These are phyloP conservation scores for Machimus rusticus DNA, from an alignment of 2,888 invertebrate genomes.

Conservation along the genomic window DNA sequence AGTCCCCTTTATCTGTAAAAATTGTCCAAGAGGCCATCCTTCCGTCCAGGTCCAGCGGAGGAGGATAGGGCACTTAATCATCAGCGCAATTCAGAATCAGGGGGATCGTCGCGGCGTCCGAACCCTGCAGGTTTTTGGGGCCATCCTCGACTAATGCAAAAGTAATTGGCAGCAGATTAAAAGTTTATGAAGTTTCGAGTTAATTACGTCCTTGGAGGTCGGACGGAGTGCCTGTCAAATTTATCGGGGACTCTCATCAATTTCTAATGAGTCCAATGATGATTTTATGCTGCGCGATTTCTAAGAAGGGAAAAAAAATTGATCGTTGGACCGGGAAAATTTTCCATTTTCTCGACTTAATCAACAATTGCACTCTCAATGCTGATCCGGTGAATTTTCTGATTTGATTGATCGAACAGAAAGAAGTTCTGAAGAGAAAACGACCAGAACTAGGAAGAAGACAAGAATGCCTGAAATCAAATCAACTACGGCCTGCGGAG, in stretches of 20 bases:
- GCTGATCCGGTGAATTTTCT: not conserved
- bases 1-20: not conserved
- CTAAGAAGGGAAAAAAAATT: not conserved
- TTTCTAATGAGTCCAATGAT: not conserved
- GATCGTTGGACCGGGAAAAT: not conserved
- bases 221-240: not conserved
- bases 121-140: not conserved
- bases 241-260: not conserved
- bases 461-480: not conserved
- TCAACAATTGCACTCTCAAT: not conserved
- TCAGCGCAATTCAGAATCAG: not conserved
- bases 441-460: not conserved
- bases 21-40: not conserved
- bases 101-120: not conserved
- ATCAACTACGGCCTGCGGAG: not conserved
- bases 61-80: not conserved
- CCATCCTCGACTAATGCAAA: not conserved
- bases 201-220: not conserved
- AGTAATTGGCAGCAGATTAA: slow-evolving; percentile 30
- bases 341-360: not conserved
- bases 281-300: not conserved
- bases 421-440: not conserved
- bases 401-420: not conserved
- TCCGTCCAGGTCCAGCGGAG: not conserved
- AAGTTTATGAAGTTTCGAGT: slow-evolving; percentile 22